A percentile compares a stretch with the other conserved stretches of the same genome.
These are phyloP conservation scores for Chelon auratus DNA, from an alignment of 2,797 vertebrate species.

Conservation along the genomic window DNA sequence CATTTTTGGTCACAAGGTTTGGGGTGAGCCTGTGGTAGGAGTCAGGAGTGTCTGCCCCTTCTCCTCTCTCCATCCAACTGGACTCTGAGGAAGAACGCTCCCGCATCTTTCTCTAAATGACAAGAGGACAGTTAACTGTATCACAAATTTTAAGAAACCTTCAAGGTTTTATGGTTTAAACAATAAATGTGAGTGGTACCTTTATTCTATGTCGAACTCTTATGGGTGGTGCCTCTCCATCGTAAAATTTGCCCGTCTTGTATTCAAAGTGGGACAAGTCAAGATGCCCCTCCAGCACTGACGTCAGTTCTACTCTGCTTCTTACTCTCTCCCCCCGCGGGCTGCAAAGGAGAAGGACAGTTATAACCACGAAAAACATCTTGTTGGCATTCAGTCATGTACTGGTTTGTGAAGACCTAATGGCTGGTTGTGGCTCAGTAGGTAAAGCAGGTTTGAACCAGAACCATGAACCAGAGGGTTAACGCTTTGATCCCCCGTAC, in stretches of 20 bases:
- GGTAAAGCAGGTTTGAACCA: no score
- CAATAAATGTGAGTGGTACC: conserved; percentile 56
- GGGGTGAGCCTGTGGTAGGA: conserved; percentile 67
- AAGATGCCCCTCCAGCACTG: conserved; percentile 77
- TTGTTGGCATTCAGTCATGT: background rate
- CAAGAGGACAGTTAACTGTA: background rate
- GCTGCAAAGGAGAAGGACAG: conserved; percentile 68
- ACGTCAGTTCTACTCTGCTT: conserved; percentile 89
- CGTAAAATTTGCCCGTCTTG: conserved; percentile 82
- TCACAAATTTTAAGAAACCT: background rate
- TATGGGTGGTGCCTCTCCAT: conserved; percentile 26
- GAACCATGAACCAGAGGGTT: no score
- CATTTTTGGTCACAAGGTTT: conserved; percentile 34
- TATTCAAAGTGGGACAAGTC: conserved; percentile 89
- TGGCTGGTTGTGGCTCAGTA: no score
- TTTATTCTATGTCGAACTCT: conserved; percentile 63
- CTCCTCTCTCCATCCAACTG: conserved; percentile 73
- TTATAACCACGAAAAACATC: background rate
- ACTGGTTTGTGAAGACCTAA: background rate
- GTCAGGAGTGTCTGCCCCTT: conserved; percentile 73
- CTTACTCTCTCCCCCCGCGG: conserved; percentile 87
- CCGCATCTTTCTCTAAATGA: conserved; percentile 63
- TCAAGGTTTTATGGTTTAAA: background rate
- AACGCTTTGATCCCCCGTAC: no score
- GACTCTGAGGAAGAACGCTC: conserved; percentile 79